Evolutionary conservation across 2,797 vertebrate species (phyloP).

Genomic region (Pygocentrus nattereri): DNA sequence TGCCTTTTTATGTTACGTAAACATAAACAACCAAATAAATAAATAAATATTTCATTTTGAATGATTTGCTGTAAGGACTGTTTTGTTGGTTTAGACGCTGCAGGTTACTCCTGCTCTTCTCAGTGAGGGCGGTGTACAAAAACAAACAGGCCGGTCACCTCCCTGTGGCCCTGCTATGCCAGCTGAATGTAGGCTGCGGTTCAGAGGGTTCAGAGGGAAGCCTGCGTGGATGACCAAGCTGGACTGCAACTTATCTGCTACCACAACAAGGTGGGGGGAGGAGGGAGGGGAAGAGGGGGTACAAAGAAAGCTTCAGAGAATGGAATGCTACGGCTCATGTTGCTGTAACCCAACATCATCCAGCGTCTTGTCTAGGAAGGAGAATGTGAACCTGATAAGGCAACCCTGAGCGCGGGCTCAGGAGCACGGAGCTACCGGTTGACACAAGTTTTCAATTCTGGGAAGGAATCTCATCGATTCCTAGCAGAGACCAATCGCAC

Average conservation of each 20-base stretch:
- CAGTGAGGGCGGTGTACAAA: not conserved
- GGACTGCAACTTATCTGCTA: slow-evolving; percentile 17
- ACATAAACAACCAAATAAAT: too few species aligned
- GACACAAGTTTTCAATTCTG: slow-evolving; percentile 12
- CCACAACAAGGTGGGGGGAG: not conserved
- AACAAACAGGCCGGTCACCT: not conserved
- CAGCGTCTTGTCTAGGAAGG: slow-evolving; percentile 22
- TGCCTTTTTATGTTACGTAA: too few species aligned
- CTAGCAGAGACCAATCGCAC: slow-evolving; percentile 28
- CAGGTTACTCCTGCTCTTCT: not conserved
- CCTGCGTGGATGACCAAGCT: slow-evolving; percentile 2
- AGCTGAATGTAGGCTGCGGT: not conserved
- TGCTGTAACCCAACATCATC: slow-evolving; percentile 36
- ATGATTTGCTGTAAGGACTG: too few species aligned
- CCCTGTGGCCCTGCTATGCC: not conserved
- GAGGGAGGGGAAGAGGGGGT: not conserved
- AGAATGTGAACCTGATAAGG: slow-evolving; percentile 37
- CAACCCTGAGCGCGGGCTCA: slow-evolving; percentile 12
- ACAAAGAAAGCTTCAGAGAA: slow-evolving; percentile 37
- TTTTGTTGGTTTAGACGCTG: too few species aligned
- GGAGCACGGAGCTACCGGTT: slow-evolving; percentile 5
- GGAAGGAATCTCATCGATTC: slow-evolving; percentile 39
- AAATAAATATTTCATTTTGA: too few species aligned
- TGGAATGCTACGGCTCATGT: slow-evolving; percentile 41
- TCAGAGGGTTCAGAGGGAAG: slow-evolving; percentile 9